Evolutionary conservation across 2,888 invertebrate species (phyloP).

Genomic region (Andricus curvator): DNA sequence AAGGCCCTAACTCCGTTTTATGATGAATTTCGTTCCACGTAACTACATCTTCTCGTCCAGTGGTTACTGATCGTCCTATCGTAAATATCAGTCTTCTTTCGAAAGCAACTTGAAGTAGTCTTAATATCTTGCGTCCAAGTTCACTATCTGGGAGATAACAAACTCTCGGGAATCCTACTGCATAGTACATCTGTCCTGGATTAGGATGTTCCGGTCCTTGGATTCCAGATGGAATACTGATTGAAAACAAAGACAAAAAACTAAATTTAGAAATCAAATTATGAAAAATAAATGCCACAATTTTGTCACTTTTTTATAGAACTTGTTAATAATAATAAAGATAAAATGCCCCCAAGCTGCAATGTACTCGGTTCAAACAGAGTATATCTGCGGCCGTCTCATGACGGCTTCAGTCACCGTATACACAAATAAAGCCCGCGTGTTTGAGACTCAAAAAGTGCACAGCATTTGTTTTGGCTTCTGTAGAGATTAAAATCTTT

Average conservation of each 20-base stretch:
- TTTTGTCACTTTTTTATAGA: too few relatives aligned
- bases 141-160: slow-evolving; percentile 92
- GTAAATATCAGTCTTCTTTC: slow-evolving; percentile 91
- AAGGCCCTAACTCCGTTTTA: slow-evolving; percentile 86
- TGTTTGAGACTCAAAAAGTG: too few relatives aligned
- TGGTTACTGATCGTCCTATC: slow-evolving; percentile 92
- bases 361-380: too few relatives aligned
- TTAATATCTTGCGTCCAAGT: slow-evolving; percentile 87
- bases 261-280: neutral
- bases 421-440: too few relatives aligned
- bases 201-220: slow-evolving; percentile 89
- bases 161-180: slow-evolving; percentile 91
- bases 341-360: too few relatives aligned
- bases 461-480: too few relatives aligned
- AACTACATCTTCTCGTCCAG: slow-evolving; percentile 93
- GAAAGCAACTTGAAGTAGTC: slow-evolving; percentile 90
- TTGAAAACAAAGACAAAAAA: slow-evolving; percentile 7
- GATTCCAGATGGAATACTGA: slow-evolving; percentile 90
- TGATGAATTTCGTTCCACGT: slow-evolving; percentile 95
- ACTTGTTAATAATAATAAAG: too few relatives aligned
- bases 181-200: slow-evolving; percentile 92
- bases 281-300: too few relatives aligned
- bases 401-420: too few relatives aligned
- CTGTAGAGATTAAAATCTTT: too few relatives aligned
- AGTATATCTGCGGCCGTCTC: too few relatives aligned